Evolutionary conservation across 2,113 vertebrate species (phyloP).

Genomic region (Lamprotornis superbus): DNA sequence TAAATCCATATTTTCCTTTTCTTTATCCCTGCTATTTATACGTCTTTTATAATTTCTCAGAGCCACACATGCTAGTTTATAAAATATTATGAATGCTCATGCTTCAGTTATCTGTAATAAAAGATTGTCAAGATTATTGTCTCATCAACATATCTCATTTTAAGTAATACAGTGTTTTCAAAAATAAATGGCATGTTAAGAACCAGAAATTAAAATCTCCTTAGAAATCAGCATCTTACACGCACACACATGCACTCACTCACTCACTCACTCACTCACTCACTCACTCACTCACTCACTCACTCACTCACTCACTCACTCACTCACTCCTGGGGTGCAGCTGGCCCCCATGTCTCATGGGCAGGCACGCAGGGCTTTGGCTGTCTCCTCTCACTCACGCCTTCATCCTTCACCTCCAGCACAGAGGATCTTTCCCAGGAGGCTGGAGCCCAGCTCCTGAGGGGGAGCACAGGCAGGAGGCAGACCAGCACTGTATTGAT

Average conservation of each 20-base stretch:
- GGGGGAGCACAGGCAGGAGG: not conserved
- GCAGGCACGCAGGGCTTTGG: not conserved
- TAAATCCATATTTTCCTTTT: not conserved
- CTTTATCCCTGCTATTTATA: not conserved
- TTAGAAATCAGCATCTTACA: not conserved
- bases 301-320: too few relatives aligned
- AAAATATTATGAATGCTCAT: not conserved
- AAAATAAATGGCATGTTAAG: not conserved
- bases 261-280: not conserved
- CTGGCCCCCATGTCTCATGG: not conserved
- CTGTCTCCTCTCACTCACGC: accelerated
- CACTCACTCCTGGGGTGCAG: not conserved
- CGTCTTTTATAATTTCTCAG: not conserved
- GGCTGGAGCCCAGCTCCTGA: not conserved
- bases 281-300: not conserved
- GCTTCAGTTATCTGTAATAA: not conserved
- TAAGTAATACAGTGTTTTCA: not conserved
- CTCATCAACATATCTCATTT: not conserved
- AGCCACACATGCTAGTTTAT: not conserved
- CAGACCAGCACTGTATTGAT: not conserved
- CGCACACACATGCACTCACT: accelerated
- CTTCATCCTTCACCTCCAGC: not conserved
- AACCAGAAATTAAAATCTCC: not conserved
- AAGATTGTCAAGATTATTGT: not conserved
- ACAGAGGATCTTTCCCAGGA: accelerated